phyloP scores from a whole-genome alignment of 2,888 invertebrate genomes.

The Cantharis lateralis region DNA sequence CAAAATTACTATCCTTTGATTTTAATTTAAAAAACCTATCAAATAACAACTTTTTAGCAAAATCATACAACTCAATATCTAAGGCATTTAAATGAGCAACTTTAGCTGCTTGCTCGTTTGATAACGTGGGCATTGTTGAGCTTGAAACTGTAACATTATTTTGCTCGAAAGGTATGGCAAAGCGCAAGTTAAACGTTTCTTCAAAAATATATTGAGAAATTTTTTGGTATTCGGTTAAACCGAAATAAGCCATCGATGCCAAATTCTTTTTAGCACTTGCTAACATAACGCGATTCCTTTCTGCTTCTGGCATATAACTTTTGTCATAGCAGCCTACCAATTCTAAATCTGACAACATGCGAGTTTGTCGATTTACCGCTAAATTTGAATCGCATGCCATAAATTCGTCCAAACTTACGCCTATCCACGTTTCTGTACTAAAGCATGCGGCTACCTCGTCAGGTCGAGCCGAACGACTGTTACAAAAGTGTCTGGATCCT shows the following conservation, averaged over 20 bases:
- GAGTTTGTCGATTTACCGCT: conserved; percentile 94
- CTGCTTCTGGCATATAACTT: conserved; percentile 71
- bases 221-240: conserved; percentile 94
- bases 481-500: conserved; percentile 75
- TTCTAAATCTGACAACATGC: conserved; percentile 96
- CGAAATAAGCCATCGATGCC: conserved; percentile 95
- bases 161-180: conserved; percentile 89
- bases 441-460: conserved; percentile 86
- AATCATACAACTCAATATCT: conserved; percentile 92
- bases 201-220: conserved; percentile 92
- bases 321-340: conserved; percentile 95
- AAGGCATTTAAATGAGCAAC: conserved; percentile 83
- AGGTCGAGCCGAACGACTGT: conserved; percentile 75
- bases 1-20: conserved; percentile 80
- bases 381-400: conserved; percentile 90
- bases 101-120: conserved; percentile 72
- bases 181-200: conserved; percentile 88
- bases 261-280: conserved; percentile 95
- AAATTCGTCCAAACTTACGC: conserved; percentile 90
- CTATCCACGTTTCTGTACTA: conserved; percentile 79
- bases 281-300: conserved; percentile 84
- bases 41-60: conserved; percentile 86
- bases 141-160: conserved; percentile 89
- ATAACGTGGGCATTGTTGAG: conserved; percentile 77
- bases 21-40: conserved; percentile 82